Conservation (phyloP, 2,888 invertebrate genomes). For the Eupithecia abbreviata region DNA sequence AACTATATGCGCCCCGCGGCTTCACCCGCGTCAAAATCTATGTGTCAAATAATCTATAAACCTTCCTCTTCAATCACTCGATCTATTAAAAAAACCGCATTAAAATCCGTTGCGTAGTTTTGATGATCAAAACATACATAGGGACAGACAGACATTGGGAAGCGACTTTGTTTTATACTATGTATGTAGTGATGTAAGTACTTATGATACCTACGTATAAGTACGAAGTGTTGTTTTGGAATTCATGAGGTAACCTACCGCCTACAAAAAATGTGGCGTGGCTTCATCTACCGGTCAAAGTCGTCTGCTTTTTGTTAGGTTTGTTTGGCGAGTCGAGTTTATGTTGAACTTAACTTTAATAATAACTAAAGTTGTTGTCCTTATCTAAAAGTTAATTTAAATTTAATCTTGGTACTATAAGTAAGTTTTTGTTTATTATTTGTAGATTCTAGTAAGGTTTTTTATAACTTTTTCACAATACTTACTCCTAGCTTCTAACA, state of each 20-base stretch:
- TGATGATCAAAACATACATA: too few relatives aligned
- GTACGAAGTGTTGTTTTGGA: slow-evolving; percentile 8
- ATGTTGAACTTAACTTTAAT: background rate
- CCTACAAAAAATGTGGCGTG: slow-evolving; percentile 17
- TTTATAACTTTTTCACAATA: background rate
- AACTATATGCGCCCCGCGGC: too few relatives aligned
- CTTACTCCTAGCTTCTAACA: background rate
- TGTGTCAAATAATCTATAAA: too few relatives aligned
- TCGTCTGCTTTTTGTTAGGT: slow-evolving; percentile 11
- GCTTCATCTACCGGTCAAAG: slow-evolving; percentile 20
- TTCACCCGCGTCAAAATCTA: too few relatives aligned
- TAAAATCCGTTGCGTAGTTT: too few relatives aligned
- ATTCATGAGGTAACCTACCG: slow-evolving; percentile 14
- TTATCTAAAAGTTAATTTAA: background rate
- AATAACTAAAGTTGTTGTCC: background rate
- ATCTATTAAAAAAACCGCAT: too few relatives aligned
- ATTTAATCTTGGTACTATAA: background rate
- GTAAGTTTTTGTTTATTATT: background rate
- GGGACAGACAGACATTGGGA: too few relatives aligned
- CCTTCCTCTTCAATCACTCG: too few relatives aligned
- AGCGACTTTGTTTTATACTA: too few relatives aligned
- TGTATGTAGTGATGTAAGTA: background rate
- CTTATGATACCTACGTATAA: background rate
- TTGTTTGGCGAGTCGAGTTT: background rate
- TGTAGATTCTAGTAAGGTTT: background rate